Evolutionary conservation across 2,888 invertebrate species (phyloP), one percentile per base, ranked within the genome.

Genomic region (Latrodectus hesperus): DNA sequence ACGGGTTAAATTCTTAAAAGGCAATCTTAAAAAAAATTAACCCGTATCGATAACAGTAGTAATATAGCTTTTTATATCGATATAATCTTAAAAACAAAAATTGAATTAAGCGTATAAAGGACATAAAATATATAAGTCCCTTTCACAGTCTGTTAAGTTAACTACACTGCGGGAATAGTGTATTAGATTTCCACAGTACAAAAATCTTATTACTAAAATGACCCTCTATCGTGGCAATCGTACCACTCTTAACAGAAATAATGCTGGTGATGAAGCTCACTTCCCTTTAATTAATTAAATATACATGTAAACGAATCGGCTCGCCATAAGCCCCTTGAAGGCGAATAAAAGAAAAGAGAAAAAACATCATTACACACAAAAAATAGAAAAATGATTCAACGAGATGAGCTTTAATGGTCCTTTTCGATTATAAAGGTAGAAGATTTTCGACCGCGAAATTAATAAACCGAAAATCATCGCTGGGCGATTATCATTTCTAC

Each of bases 391-490:
- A 77, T 75, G 64, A 60, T 71, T 60, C 73, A 49, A 52, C 17
- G 51, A 51, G 75, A 70, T 26, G 51, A 83, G 52, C 22, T 83
- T 83, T 85, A 85, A 85, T 85, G 79, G 79, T 85, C 85, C 68
- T 75, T 81, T 75, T 74, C 64, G 75, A 80, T 75, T 79, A 75
- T 80, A 86, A 86, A 86, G 86, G 86, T 86, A 86, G 38, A 75
- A 77, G 64, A 86, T 49, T 51, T 64, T n/a, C 76, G 22, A 70
- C 55, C 60, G 64, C 65, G 84, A 84, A 84, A 86, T 86, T 86
- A 86, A 86, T 86, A 86, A 86, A 86, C 76, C 81, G 76, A 77
- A 86, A 86, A 86, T 81, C 86, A 80, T 81, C 86, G 55, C 81
- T 52, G 4, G 77, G 72, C 72, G 77, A 84, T 84, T 77, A 86